Conservation (phyloP, 2,797 vertebrate genomes). For the Rhabdophis nuchalis region DNA sequence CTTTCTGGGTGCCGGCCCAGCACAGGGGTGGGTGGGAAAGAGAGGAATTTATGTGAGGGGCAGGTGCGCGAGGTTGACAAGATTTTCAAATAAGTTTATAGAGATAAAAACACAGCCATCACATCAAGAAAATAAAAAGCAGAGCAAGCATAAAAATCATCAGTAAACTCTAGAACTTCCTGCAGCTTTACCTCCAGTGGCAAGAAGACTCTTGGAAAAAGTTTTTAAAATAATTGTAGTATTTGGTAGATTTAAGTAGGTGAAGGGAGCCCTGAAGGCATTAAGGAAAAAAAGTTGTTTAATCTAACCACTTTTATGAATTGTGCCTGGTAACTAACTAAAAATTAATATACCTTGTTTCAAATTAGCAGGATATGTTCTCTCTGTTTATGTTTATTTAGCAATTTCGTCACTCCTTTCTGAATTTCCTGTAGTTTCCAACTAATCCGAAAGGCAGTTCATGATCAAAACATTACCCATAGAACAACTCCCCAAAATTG, state of each 20-base stretch:
- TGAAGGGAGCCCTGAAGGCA: not conserved
- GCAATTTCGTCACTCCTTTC: not conserved
- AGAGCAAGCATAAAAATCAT: not conserved
- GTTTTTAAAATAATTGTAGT: not conserved
- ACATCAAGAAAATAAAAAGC: not conserved
- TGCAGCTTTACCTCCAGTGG: not conserved
- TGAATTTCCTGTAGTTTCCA: not conserved
- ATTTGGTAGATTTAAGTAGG: not conserved
- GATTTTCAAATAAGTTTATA: not conserved
- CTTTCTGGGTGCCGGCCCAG: not conserved
- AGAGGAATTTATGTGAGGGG: not conserved
- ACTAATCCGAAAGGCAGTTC: not conserved
- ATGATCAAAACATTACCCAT: not conserved
- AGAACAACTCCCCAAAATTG: not conserved
- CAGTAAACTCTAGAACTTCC: not conserved
- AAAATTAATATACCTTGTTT: not conserved
- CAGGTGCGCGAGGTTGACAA: not conserved
- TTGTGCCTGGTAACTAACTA: not conserved
- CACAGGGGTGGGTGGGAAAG: not conserved
- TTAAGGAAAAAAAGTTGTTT: not conserved
- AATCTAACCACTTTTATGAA: not conserved
- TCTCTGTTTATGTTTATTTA: not conserved
- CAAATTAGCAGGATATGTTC: not conserved
- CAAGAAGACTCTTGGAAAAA: not conserved
- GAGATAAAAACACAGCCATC: not conserved